These are phyloP conservation scores for Okapia johnstoni DNA, from an alignment of 2,113 vertebrate species.

Conservation along the genomic window DNA sequence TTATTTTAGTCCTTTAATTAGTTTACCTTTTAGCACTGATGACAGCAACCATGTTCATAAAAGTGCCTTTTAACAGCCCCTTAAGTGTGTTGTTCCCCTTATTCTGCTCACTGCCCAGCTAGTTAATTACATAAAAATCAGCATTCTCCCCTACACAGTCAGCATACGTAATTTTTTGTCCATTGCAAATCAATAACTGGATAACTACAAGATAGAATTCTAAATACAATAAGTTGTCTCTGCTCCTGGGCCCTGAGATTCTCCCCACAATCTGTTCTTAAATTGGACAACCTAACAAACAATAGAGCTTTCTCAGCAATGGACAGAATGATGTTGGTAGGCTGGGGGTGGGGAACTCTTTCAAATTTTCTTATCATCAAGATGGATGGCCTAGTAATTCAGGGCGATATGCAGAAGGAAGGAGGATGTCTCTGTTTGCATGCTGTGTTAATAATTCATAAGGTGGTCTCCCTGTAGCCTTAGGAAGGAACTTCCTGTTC, in stretches of 20 bases:
- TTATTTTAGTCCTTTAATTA: conserved; percentile 62
- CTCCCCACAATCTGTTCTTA: conserved; percentile 16
- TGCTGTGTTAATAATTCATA: conserved; percentile 34
- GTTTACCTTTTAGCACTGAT: conserved; percentile 61
- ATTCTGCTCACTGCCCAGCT: conserved; percentile 12
- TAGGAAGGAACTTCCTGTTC: conserved; percentile 7
- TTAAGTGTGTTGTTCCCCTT: neutral
- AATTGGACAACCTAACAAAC: neutral
- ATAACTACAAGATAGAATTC: conserved; percentile 35
- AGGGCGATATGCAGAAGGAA: neutral
- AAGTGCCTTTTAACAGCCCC: conserved; percentile 36
- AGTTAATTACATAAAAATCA: conserved; percentile 56
- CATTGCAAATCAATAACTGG: conserved; percentile 61
- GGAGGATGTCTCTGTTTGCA: neutral
- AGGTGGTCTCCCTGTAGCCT: neutral
- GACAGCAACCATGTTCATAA: conserved; percentile 41
- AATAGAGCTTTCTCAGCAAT: neutral
- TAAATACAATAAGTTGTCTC: conserved; percentile 38
- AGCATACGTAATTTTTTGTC: conserved; percentile 40
- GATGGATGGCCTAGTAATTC: conserved; percentile 9
- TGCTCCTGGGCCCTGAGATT: neutral
- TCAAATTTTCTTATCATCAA: conserved; percentile 45
- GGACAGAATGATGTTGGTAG: neutral
- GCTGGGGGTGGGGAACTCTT: neutral
- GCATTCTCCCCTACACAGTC: conserved; percentile 10